These are phyloP conservation scores for Trichogramma dendrolimi DNA, from an alignment of 2,888 invertebrate genomes.

Conservation along the genomic window DNA sequence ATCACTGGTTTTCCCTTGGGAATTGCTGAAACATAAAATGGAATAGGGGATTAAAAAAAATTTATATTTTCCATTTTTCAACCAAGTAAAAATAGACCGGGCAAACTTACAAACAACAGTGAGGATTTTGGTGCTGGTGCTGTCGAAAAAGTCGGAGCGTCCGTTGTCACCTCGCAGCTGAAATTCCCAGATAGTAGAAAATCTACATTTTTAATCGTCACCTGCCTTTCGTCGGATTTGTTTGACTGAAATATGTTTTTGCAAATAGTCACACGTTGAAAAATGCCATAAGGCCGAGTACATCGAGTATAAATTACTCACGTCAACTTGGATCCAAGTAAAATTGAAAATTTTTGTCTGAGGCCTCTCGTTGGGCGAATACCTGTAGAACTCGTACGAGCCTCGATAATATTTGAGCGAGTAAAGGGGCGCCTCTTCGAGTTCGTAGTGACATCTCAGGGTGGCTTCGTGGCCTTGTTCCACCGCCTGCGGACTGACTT, in stretches of 20 bases:
- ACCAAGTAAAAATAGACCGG: too few species aligned
- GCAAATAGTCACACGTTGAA: too few species aligned
- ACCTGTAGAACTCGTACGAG: constrained; percentile 77
- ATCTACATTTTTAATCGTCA: constrained; percentile 66
- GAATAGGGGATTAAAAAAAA: too few species aligned
- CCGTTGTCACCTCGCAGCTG: constrained; percentile 75
- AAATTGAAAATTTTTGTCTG: constrained; percentile 70
- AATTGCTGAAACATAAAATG: too few species aligned
- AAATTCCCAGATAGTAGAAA: constrained; percentile 71
- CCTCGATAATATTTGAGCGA: constrained; percentile 86
- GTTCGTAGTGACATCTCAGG: constrained; percentile 70
- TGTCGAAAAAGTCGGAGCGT: constrained; percentile 68
- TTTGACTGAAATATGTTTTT: constrained; percentile 58
- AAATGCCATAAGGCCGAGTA: background rate
- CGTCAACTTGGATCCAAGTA: constrained; percentile 74
- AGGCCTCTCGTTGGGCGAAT: constrained; percentile 71
- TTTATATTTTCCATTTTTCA: too few species aligned
- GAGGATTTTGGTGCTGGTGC: constrained; percentile 63
- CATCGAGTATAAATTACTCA: constrained; percentile 56
- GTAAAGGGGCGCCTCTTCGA: constrained; percentile 72
- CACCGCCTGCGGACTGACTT: constrained; percentile 68
- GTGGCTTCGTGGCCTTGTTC: constrained; percentile 66
- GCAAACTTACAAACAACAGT: constrained; percentile 71
- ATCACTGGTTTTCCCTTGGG: too few species aligned
- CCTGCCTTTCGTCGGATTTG: constrained; percentile 71